These are phyloP conservation scores for Minunthozetes semirufus DNA, from an alignment of 2,888 invertebrate genomes.

Conservation along the genomic window DNA sequence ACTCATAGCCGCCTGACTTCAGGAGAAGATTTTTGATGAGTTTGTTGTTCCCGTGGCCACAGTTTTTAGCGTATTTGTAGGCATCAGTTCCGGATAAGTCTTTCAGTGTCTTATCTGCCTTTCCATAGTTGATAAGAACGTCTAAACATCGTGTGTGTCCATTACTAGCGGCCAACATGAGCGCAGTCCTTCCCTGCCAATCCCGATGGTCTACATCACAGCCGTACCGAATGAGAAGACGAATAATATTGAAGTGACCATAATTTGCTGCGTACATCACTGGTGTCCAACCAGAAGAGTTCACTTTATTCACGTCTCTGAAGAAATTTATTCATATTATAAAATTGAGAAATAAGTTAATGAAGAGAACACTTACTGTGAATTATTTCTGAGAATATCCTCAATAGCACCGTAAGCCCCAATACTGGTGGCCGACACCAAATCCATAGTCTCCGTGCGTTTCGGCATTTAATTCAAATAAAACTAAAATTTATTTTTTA, in stretches of 20 bases:
- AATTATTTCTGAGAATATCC: conserved; percentile 3
- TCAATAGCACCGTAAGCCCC: not conserved
- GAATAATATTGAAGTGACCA: conserved; percentile 49
- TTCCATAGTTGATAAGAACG: conserved; percentile 47
- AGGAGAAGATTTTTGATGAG: conserved; percentile 32
- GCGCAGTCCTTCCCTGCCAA: conserved; percentile 47
- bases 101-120: conserved; percentile 47
- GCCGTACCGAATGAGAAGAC: conserved; percentile 46
- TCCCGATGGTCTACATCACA: conserved; percentile 47
- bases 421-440: conserved; percentile 31
- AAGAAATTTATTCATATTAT: not conserved
- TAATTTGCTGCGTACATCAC: conserved; percentile 52
- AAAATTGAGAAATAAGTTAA: not conserved
- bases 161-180: conserved; percentile 54
- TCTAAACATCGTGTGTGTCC: conserved; percentile 51
- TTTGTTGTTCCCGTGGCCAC: conserved; percentile 46
- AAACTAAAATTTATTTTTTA: not conserved
- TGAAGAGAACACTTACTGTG: conserved; percentile 6
- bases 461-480: not conserved
- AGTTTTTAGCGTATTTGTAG: conserved; percentile 49
- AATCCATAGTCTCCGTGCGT: conserved; percentile 2
- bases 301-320: conserved; percentile 46
- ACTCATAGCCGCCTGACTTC: not conserved
- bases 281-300: conserved; percentile 50
- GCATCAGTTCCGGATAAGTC: conserved; percentile 51